Evolutionary conservation across 2,113 vertebrate genomes (phyloP).

Genomic region (Nothoprocta pentlandii): DNA sequence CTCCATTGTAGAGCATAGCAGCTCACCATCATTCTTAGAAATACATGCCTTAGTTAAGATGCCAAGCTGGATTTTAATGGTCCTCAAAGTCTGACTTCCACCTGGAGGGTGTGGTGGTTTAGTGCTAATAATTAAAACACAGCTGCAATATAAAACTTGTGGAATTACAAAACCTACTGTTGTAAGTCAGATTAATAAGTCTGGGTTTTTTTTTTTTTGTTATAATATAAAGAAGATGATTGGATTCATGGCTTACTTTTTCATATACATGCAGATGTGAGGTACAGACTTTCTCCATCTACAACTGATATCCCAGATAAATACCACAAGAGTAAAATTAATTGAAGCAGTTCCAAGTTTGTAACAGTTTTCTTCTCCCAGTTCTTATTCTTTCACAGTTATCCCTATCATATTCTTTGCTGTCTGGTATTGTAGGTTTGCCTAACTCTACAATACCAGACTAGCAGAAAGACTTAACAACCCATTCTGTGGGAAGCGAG

Average conservation of each 20-base stretch:
- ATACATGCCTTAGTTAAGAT: not conserved
- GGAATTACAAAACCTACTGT: not conserved
- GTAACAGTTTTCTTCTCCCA: not conserved
- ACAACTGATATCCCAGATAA: not conserved
- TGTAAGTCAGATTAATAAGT: not conserved
- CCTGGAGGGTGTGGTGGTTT: not conserved
- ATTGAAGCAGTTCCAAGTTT: not conserved
- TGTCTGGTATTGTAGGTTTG: not conserved
- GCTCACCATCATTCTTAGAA: not conserved
- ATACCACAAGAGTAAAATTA: not conserved
- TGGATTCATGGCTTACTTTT: not conserved
- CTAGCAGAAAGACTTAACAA: not conserved
- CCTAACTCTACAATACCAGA: not conserved
- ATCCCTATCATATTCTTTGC: not conserved
- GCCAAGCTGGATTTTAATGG: constrained; percentile 18
- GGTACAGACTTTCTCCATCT: not conserved
- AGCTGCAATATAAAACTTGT: constrained; percentile 25
- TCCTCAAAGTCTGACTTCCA: not conserved
- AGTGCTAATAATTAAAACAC: constrained; percentile 19
- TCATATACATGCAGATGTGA: not conserved
- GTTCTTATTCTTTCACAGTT: not conserved
- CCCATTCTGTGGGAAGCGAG: not conserved
- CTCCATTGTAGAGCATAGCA: not conserved
- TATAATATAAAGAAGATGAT: not conserved
- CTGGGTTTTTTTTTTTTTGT: not conserved